Conservation (phyloP, 2,797 vertebrate genomes). For the Agapornis canus region DNA sequence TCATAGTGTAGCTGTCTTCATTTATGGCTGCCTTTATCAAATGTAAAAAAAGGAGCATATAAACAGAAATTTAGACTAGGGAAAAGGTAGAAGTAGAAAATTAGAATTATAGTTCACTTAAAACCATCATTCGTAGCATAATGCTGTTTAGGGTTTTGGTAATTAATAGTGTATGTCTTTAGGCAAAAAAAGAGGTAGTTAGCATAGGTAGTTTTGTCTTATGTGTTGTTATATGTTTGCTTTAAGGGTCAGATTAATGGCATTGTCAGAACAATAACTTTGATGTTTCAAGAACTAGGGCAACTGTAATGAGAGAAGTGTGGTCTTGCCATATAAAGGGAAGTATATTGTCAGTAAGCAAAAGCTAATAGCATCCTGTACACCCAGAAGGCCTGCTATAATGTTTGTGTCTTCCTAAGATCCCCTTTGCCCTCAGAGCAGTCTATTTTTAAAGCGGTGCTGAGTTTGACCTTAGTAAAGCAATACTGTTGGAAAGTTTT, state of each 20-base stretch:
- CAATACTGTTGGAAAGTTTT: not conserved
- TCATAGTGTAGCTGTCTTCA: not conserved
- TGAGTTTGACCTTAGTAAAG: slow-evolving; percentile 20
- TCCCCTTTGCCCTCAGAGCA: not conserved
- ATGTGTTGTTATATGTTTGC: slow-evolving; percentile 38
- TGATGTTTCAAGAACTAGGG: slow-evolving; percentile 48
- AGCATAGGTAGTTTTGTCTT: slow-evolving; percentile 3
- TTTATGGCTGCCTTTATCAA: not conserved
- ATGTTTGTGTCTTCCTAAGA: slow-evolving; percentile 8
- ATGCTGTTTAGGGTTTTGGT: not conserved
- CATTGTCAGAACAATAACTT: slow-evolving; percentile 53
- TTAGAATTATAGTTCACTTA: not conserved
- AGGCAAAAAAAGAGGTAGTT: slow-evolving; percentile 7
- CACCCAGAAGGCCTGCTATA: slow-evolving; percentile 37
- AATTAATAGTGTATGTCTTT: slow-evolving; percentile 24
- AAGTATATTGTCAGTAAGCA: slow-evolving; percentile 40
- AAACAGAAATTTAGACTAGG: not conserved
- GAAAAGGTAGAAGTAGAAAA: not conserved
- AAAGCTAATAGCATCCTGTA: slow-evolving; percentile 28
- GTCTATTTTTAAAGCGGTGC: slow-evolving; percentile 32
- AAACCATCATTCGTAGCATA: not conserved
- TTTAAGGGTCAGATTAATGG: slow-evolving; percentile 61
- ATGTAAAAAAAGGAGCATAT: not conserved
- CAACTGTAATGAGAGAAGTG: slow-evolving; percentile 50
- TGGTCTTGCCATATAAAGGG: slow-evolving; percentile 2